Evolutionary conservation across 2,888 invertebrate genomes (phyloP), one percentile per base, ranked within the genome.

Genomic region (Epinotia brunnichana): DNA sequence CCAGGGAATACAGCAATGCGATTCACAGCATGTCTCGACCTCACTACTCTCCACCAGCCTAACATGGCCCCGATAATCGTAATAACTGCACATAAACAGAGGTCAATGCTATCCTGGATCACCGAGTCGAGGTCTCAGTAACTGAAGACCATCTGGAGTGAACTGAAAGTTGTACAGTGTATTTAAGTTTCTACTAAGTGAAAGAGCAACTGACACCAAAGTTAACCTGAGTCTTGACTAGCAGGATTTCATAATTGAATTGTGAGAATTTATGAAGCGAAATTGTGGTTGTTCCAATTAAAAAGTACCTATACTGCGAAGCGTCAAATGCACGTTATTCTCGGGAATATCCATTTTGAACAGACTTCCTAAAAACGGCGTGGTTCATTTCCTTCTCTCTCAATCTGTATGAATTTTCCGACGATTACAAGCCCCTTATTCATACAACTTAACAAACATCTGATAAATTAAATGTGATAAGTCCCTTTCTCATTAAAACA

Each of bases 171-270:
- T 54, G 64, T 64, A 64, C 64, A 19, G 53, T 15, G 41, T 64
- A 64, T 64, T 64, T 64, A 64, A 64, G 64, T 54, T 64, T 39
- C 17, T n/a, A 59, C 19, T 64, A 64, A 54, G 53, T 39, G 64
- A 64, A 64, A 64, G 51, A 64, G 39, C 54, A 64, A 54, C 64
- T 39, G 54, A 64, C 39, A 64, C 64, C 54, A 15, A 54, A 64
- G 64, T 64, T 64, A 64, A 54, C 64, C 64, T 54, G 53, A 64
- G 39, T 54, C 35, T 39, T 54, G 10, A 53, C 39, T 54, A 10
- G 51, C 11, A 17, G 59, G 59, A 17, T 59, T 39, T 19, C 17
- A 35, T 64, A 64, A 64, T 51, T 64, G 15, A 54, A 64, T 64
- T 64, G 53, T 41, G 54, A 64, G 35, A 35, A 29, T 63, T 63